These are phyloP conservation scores for Aurelia coerulea DNA, from an alignment of 30 jellyfish, hydroid and myxozoan species.

Conservation along the genomic window DNA sequence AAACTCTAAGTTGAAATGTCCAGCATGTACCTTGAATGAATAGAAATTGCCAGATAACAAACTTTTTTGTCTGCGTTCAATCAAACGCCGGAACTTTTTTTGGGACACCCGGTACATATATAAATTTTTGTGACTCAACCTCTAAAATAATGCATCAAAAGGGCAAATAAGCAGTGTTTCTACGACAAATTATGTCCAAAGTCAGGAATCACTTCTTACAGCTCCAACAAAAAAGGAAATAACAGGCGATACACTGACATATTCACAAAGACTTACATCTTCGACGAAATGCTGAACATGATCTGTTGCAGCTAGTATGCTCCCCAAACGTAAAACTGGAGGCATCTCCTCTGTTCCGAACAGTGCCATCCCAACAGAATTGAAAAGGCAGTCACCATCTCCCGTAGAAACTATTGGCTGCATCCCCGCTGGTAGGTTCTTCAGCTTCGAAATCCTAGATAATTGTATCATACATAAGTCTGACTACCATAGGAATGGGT, in stretches of 20 bases:
- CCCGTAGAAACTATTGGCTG: neutral
- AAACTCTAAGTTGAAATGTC: no score
- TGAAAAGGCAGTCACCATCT: conserved; percentile 5
- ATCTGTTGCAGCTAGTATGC: neutral
- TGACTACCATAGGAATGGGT: neutral
- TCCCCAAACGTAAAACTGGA: neutral
- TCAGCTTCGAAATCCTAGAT: neutral
- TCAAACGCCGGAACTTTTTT: no score
- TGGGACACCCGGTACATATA: no score
- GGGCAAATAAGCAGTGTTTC: no score
- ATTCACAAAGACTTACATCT: neutral
- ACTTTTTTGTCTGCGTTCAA: no score
- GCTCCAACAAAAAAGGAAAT: neutral
- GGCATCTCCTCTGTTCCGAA: no score
- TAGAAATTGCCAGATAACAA: no score
- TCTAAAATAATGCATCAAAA: no score
- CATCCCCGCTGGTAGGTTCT: neutral
- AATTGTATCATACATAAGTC: neutral
- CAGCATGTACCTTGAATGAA: no score
- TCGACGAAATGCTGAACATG: conserved; percentile 2
- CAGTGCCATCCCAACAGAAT: neutral
- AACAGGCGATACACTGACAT: neutral
- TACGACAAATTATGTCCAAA: no score
- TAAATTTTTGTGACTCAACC: no score
- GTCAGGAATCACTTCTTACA: no score